A percentile compares a stretch with the other conserved stretches of the same genome.
Evolutionary conservation across 2,113 vertebrate species (phyloP).

Genomic region (Ascaphus truei): DNA sequence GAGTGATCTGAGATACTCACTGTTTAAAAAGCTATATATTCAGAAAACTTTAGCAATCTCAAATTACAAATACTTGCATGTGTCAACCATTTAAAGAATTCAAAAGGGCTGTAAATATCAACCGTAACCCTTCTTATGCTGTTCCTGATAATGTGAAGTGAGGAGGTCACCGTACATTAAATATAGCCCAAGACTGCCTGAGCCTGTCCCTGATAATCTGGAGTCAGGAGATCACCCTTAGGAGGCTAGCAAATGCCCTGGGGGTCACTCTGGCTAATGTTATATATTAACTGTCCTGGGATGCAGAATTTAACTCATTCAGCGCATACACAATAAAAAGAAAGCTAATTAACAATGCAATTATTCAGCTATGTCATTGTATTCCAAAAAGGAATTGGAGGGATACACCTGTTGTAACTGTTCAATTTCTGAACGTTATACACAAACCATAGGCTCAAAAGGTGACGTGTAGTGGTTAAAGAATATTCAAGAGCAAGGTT

Average conservation of each 20-base stretch:
- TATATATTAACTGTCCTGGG: neutral
- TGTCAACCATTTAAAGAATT: neutral
- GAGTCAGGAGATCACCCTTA: neutral
- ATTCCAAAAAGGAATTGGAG: neutral
- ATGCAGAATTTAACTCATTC: neutral
- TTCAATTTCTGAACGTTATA: too few species aligned
- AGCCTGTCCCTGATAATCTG: neutral
- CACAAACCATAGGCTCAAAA: too few species aligned
- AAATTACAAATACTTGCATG: slow-evolving; percentile 6
- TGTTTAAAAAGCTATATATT: neutral
- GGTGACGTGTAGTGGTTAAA: too few species aligned
- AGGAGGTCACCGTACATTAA: neutral
- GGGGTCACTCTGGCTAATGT: neutral
- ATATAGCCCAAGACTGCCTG: neutral
- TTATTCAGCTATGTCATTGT: neutral
- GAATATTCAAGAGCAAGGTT: too few species aligned
- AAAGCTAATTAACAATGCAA: neutral
- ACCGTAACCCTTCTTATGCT: too few species aligned
- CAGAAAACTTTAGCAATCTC: neutral
- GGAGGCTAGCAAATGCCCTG: too few species aligned
- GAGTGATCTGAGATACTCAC: neutral
- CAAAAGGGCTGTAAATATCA: neutral
- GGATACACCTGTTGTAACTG: slow-evolving; percentile 9
- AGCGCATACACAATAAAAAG: neutral
- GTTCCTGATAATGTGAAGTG: too few species aligned